Evolutionary conservation across 2,888 invertebrate genomes (phyloP).

Genomic region (Petrophora chlorosata): DNA sequence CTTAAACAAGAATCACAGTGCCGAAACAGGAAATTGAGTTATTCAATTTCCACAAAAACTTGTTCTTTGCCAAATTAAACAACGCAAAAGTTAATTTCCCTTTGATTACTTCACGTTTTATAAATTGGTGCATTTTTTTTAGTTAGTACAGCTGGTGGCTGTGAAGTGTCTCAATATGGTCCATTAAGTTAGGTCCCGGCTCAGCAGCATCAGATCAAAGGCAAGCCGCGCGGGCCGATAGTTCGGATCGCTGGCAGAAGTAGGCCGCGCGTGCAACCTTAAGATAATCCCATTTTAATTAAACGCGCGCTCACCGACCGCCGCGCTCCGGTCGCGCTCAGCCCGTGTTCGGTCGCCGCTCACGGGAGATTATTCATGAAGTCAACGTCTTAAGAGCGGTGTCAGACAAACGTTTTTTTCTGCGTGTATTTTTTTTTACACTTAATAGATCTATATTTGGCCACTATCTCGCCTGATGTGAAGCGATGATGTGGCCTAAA

Average conservation of each 20-base stretch:
- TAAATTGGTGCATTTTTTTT: not conserved
- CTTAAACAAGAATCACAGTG: not conserved
- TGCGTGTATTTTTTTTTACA: too few species aligned
- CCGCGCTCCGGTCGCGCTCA: not conserved
- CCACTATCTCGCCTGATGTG: too few species aligned
- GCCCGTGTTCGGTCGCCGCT: not conserved
- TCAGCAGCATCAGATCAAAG: not conserved
- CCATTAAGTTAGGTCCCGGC: not conserved
- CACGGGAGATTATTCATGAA: not conserved
- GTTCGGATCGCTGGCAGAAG: constrained; percentile 24
- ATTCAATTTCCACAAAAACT: constrained; percentile 17
- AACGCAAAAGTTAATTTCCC: constrained; percentile 20
- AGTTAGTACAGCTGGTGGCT: not conserved
- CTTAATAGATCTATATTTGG: too few species aligned
- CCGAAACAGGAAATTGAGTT: constrained; percentile 17
- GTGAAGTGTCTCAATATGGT: not conserved
- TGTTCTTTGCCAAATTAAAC: constrained; percentile 15
- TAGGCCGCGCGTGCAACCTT: constrained; percentile 51
- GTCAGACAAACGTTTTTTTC: too few species aligned
- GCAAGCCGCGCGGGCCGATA: constrained; percentile 1
- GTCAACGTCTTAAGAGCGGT: too few species aligned
- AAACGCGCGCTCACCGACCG: constrained; percentile 44
- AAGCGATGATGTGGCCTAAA: too few species aligned
- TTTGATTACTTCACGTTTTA: constrained; percentile 8
- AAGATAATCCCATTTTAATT: constrained; percentile 75